Conservation (phyloP, 2,797 vertebrate genomes). For the Leucoraja ocellata region DNA sequence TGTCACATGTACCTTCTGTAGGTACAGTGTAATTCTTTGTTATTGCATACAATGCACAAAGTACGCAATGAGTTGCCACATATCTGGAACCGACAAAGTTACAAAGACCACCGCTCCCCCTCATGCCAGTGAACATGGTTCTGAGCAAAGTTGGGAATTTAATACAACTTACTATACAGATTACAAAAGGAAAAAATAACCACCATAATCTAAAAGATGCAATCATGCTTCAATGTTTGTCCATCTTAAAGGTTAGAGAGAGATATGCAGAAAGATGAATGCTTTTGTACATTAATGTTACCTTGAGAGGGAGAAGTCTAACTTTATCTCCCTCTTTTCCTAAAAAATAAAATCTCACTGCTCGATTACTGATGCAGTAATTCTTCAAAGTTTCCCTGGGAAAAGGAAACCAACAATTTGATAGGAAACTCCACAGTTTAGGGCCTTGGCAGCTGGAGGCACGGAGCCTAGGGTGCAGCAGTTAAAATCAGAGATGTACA, state of each 20-base stretch:
- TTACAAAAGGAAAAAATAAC: background rate
- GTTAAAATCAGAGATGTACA: too few species aligned
- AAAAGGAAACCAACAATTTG: background rate
- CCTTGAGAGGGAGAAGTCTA: background rate
- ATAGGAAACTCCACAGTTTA: too few species aligned
- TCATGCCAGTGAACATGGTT: too few species aligned
- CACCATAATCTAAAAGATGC: background rate
- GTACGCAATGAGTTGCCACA: too few species aligned
- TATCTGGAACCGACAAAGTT: too few species aligned
- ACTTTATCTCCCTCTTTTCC: background rate
- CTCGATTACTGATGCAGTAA: background rate
- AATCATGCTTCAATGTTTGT: background rate
- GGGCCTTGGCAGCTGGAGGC: too few species aligned
- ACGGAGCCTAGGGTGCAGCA: too few species aligned
- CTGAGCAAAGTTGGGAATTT: background rate
- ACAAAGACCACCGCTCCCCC: too few species aligned
- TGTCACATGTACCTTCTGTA: too few species aligned
- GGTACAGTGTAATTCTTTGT: too few species aligned
- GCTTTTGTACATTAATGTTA: background rate
- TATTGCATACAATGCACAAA: too few species aligned
- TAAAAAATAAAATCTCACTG: background rate
- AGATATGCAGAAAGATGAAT: background rate
- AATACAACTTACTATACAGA: background rate
- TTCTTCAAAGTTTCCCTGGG: background rate
- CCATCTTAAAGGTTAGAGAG: background rate